Conservation (phyloP, 2,888 invertebrate genomes). For the Brachynemurus nebulosus region DNA sequence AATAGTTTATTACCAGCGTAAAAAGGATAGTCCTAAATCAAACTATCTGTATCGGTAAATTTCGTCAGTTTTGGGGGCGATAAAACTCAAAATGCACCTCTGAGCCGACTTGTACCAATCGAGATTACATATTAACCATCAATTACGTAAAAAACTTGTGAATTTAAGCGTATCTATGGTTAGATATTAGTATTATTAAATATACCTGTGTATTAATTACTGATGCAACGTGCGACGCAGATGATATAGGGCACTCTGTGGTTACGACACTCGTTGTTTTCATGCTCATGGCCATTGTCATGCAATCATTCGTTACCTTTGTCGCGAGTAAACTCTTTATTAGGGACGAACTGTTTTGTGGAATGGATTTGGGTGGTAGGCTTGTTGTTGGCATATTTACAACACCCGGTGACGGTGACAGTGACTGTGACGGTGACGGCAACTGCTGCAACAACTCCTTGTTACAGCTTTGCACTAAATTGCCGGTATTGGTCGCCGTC, state of each 20-base stretch:
- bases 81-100: too few species aligned
- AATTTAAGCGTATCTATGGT: too few species aligned
- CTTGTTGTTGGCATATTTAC: constrained; percentile 18
- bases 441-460: too few species aligned
- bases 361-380: constrained; percentile 29
- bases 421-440: too few species aligned
- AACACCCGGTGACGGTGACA: constrained; percentile 19
- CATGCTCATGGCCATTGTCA: constrained; percentile 31
- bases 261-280: constrained; percentile 26
- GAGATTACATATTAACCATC: too few species aligned
- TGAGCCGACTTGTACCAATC: too few species aligned
- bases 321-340: constrained; percentile 90
- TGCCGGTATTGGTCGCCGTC: too few species aligned
- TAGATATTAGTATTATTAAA: constrained; percentile 3
- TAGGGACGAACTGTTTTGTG: constrained; percentile 56
- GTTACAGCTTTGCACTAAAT: constrained; percentile 13
- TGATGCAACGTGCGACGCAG: constrained; percentile 32
- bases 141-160: too few species aligned
- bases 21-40: too few species aligned
- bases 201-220: constrained; percentile 5
- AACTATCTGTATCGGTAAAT: too few species aligned
- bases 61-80: too few species aligned
- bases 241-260: constrained; percentile 37
- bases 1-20: too few species aligned
- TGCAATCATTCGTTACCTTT: constrained; percentile 61